phyloP scores from a whole-genome alignment of 2,888 invertebrate species.

The Cryptocephalus primarius region DNA sequence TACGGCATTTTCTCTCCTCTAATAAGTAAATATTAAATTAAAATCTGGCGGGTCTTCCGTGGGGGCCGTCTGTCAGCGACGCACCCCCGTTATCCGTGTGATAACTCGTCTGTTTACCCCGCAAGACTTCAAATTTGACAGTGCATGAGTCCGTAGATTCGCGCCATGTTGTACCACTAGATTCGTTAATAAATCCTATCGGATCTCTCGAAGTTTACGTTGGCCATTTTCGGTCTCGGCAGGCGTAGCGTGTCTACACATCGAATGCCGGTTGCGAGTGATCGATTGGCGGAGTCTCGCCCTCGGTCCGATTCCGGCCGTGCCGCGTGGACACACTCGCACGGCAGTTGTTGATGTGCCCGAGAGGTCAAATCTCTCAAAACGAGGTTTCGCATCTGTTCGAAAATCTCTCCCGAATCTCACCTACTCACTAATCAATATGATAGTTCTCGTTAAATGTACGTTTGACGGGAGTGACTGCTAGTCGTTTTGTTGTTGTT shows the following conservation, averaged over 20 bases:
- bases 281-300: neutral
- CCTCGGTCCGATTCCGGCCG: neutral
- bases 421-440: no score
- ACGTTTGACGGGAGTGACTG: no score
- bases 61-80: no score
- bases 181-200: constrained; percentile 10
- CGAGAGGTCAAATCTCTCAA: neutral
- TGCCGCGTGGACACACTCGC: constrained; percentile 28
- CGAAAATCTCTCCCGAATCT: no score
- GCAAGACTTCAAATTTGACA: constrained; percentile 25
- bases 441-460: no score
- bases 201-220: neutral
- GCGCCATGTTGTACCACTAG: constrained; percentile 42
- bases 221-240: neutral
- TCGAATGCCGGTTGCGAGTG: neutral
- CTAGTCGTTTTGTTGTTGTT: no score
- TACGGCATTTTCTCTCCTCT: constrained; percentile 45
- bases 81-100: no score
- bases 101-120: no score
- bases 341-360: neutral
- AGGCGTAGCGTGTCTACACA: neutral
- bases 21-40: constrained; percentile 3
- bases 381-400: no score
- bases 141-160: constrained; percentile 35
- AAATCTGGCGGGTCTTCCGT: constrained; percentile 15